Base-by-base conservation (phyloP, 2,797 vertebrate genomes). In the Onychomys torridus region DNA sequence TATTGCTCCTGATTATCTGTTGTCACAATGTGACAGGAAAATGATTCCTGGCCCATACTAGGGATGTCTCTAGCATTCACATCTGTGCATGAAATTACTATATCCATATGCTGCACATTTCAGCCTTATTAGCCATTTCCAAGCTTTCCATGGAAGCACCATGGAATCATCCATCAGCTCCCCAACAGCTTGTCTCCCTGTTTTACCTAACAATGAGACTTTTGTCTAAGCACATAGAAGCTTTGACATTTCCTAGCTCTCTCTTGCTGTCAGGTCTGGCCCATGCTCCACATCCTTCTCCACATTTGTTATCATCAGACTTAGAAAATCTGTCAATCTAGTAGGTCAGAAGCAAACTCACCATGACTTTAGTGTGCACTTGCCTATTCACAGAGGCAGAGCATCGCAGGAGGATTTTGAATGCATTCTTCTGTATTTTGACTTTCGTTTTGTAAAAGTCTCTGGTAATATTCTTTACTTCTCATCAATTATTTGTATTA, bases 401-500 rank as follows among this genome's bases (percentile, higher is more conserved):
- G 25, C 5, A 25, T 77, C 19, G 37, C 13, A 13, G 69, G 17
- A 43, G 16, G 17, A 61, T 75, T 75, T 75, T 49, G 40, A 88
- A 69, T 40, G n/a, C 8, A 13, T 55, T 88, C 65, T 91, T 46
- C 69, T 16, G 11, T 46, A 73, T 76, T 75, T 87, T 91, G 63
- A 87, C 17, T 73, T 85, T 43, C 5, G 16, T 87, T 94, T 49
- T 55, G n/a, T 90, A 91, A 96, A 93, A 96, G 46, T 91, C 40
- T 63, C 29, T 89, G 7, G 5, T 75, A 86, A 89, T 73, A 93
- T 0, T 40, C 37, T 67, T 94, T 82, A 69, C 61, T 34, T 94
- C 67, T 88, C n/a, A 73, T 91, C 89, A n/a, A 63, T 91, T 81
- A 95, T 92, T 85, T 79, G 16, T 55, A 71, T 77, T 95, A 93